Evolutionary conservation across 2,113 vertebrate genomes (phyloP).

Genomic region (Osmerus eperlanus): DNA sequence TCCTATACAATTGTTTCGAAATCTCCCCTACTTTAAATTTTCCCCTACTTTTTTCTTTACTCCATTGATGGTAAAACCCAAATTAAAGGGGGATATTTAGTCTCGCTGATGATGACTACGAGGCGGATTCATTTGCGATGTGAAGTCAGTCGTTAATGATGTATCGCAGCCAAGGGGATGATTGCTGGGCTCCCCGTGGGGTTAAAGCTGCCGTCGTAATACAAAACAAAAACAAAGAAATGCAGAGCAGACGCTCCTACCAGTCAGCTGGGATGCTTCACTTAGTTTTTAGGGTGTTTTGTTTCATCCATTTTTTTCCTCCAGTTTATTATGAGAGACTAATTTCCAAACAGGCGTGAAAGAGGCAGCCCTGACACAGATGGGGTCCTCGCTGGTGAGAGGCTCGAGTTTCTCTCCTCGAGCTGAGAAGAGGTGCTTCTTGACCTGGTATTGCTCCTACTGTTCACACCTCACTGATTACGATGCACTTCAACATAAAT

Average conservation of each 20-base stretch:
- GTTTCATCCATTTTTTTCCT: constrained; percentile 1
- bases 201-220: constrained; percentile 21
- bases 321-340: constrained; percentile 44
- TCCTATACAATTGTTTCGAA: constrained; percentile 29
- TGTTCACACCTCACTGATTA: not conserved
- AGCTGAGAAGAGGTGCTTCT: not conserved
- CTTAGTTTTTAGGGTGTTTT: constrained; percentile 7
- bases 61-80: constrained; percentile 22
- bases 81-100: constrained; percentile 17
- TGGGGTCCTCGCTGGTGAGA: constrained; percentile 35
- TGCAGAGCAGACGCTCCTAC: constrained; percentile 22
- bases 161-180: constrained; percentile 37
- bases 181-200: constrained; percentile 36
- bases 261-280: constrained; percentile 10
- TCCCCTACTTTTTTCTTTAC: constrained; percentile 3
- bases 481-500: no score
- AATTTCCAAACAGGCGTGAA: constrained; percentile 18
- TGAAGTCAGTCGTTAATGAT: constrained; percentile 31
- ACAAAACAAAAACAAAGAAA: constrained; percentile 34
- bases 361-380: constrained; percentile 31
- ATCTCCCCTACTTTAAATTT: constrained; percentile 14
- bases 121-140: constrained; percentile 38
- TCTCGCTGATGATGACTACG: constrained; percentile 15
- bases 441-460: not conserved
- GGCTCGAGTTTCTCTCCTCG: not conserved